Base-by-base conservation (phyloP, 2,113 vertebrate species). In the Rynchops niger region DNA sequence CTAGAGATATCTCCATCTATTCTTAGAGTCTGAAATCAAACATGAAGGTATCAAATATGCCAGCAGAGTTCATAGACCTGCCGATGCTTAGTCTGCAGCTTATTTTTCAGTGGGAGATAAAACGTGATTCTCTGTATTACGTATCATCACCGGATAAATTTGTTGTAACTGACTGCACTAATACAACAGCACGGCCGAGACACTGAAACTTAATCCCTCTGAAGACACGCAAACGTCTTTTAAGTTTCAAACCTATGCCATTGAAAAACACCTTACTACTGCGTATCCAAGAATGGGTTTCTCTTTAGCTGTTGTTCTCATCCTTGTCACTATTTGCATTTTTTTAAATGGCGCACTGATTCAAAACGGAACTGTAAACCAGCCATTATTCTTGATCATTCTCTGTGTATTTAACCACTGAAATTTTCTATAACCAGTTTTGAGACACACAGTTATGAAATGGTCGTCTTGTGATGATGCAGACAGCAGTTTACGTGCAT, bases 361-460 rank as follows among this genome's bases (percentile, higher is more conserved):
- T 96, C 97, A 87, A 97, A 97, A 96, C 93, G 88, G 84, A 95
- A 86, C 91, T 83, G 53, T 86, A 93, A 93, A 86, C 69, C 92
- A 96, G 45, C 71, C 87, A 91, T 83, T 94, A 91, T 74, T 89
- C 85, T 96, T 95, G 87, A 77, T 87, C 70, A 87, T 69, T 86
- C 73, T 83, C 71, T 90, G 65, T 93, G 92, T 93, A 86, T 92
- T 97, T 86, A 97, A 96, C 85, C 94, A 92, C 91, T 92, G 85
- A 96, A 90, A 96, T 96, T 97, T 93, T 96, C 89, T 74, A 93
- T 65, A 93, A 92, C 56, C 40, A 74, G 69, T 94, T 96, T 81
- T 93, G 88, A 96, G 88, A 94, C 45, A 96, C 36, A 65, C 94
- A 94, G 49, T 92, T 97, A 97, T 62, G 92, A 97, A 97, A 87